Conservation (phyloP, 2,888 invertebrate species). For the Cantharis flavilabris region DNA sequence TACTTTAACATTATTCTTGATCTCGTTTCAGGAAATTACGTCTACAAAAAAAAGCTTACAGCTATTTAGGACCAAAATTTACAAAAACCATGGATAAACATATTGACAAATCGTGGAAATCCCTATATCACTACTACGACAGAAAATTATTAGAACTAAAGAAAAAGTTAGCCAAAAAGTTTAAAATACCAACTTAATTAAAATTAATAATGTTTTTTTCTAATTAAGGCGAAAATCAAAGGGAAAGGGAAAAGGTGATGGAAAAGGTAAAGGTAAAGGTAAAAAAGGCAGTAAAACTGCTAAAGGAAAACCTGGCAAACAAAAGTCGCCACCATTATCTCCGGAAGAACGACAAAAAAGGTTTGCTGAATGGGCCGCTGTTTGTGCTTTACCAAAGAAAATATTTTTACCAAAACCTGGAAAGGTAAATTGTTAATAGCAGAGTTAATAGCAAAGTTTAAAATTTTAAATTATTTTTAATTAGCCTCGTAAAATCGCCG, state of each 20-base stretch:
- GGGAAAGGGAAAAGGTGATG: not conserved
- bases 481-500: conserved; percentile 29
- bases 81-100: conserved; percentile 25
- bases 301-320: conserved; percentile 2
- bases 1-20: not conserved
- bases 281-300: conserved; percentile 5
- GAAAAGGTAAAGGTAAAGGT: not conserved
- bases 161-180: not conserved
- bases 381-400: conserved; percentile 46
- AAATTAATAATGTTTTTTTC: not conserved
- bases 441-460: not conserved
- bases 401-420: conserved; percentile 27
- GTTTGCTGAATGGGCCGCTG: conserved; percentile 40
- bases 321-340: conserved; percentile 2
- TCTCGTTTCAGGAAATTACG: conserved; percentile 16
- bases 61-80: conserved; percentile 16
- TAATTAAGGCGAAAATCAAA: not conserved
- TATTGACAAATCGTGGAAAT: conserved; percentile 29
- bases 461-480: conserved; percentile 6
- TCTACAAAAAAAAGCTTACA: conserved; percentile 14
- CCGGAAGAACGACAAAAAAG: conserved; percentile 30
- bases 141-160: conserved; percentile 9
- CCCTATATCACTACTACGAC: conserved; percentile 33
- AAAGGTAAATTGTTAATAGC: conserved; percentile 27
- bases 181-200: not conserved